Base-by-base conservation (phyloP, 2,113 vertebrate genomes). In the Phalacrocorax aristotelis region DNA sequence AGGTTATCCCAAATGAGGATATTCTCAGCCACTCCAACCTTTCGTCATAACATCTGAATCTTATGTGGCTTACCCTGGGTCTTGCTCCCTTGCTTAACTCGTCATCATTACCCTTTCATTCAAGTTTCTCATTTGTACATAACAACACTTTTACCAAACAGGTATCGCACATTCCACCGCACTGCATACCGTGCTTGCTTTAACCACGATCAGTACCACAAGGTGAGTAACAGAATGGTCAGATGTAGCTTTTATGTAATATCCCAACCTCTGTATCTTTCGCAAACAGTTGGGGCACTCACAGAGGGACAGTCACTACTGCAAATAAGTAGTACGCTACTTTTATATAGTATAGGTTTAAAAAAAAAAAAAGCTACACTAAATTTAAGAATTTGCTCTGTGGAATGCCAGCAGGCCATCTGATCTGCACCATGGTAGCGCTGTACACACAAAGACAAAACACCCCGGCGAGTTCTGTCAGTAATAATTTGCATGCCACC, bases 381-480 rank as follows among this genome's bases (percentile, higher is more conserved):
- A 46, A 34, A 32, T 40, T 48, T 15, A 55, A 42, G n/a, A 82
- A 89, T 93, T 36, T 54, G 40, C 34, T 38, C 44, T 52, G 10
- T 2, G 36, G 64, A 96, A 82, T 7, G 8, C 54, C 78, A 74
- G 20, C 4, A 52, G 36, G 70, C 23, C 51, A 76, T 70, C 77
- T 55, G 76, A 83, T 82, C 64, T 76, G 66, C 57, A 40, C 83
- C 54, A 38, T 38, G 48, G 52, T 26, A 83, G 61, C 2, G 18
- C 48, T 61, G 61, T 21, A 42, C 68, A 79, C 89, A 84, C 64
- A 97, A 94, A 91, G 87, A 68, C 61, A 71, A 80, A 93, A 92
- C 55, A 81, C 72, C 70, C 85, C 9, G 11, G 46, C 61, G 86
- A 94, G 80, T 89, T 96, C 62, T 87, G 71, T 81, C 95, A 92